These are phyloP conservation scores for Lutjanus campechanus DNA, from an alignment of 2,797 vertebrate species.

Conservation along the genomic window DNA sequence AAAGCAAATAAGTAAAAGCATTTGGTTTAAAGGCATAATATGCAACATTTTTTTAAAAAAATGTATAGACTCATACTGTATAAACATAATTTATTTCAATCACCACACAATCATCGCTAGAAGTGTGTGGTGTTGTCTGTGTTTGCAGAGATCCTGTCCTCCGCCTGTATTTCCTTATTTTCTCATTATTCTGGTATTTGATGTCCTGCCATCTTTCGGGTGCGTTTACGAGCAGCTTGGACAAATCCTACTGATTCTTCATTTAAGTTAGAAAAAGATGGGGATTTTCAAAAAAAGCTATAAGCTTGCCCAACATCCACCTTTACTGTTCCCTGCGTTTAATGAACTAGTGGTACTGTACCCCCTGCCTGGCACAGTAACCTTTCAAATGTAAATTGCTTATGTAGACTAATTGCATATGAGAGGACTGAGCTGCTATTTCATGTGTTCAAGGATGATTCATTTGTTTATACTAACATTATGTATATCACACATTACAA, in stretches of 20 bases:
- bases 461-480: neutral
- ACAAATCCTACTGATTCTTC: too few relatives aligned
- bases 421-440: constrained; percentile 1
- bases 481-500: neutral
- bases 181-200: too few relatives aligned
- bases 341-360: neutral
- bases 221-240: too few relatives aligned
- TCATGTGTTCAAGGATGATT: neutral
- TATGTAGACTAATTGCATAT: neutral
- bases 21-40: neutral
- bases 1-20: neutral
- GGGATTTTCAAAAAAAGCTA: neutral
- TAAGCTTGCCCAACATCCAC: neutral
- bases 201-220: too few relatives aligned
- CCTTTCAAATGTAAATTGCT: constrained; percentile 1
- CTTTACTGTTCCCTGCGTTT: neutral
- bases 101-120: too few relatives aligned
- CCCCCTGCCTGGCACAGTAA: neutral
- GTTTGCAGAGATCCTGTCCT: too few relatives aligned
- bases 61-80: too few relatives aligned
- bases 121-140: too few relatives aligned
- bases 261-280: neutral
- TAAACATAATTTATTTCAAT: too few relatives aligned
- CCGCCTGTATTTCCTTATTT: too few relatives aligned
- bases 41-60: too few relatives aligned